Base-by-base conservation (phyloP, 2,797 vertebrate genomes). In the Micropoecilia bifurca region DNA sequence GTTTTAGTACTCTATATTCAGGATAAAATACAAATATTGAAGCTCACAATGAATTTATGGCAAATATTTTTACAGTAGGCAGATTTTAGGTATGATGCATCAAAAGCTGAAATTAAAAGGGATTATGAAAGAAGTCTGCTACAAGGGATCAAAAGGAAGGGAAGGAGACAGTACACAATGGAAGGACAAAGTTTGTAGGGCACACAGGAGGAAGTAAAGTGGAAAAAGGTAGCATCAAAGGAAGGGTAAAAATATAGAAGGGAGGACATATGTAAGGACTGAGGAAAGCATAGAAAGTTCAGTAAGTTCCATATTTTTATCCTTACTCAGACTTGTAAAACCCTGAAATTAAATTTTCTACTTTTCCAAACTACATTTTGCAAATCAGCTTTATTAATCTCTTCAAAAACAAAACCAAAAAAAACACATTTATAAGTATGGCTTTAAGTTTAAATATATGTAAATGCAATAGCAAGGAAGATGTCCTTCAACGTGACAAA, bases 351-450 rank as follows among this genome's bases (percentile, higher is more conserved):
- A 45, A 7, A 45, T 71, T 12, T 22, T 0, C 18, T 43, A n/a
- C 22, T 69, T 69, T 69, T 69, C 25, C 39, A 78, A 33, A 82
- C 59, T 80, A 76, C 85, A 88, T 4, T 9, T 36, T 66, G 33
- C 18, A 66, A 66, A 66, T 20, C 7, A 20, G 76, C 61, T 76
- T 30, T 30, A 55, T 77, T 83, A 83, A 91, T 85, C 71, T 86
- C 78, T 87, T 87, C 57, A 72, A 8, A 41, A 71, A 41, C 45
- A 68, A 39, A 61, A 41, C 1, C 33, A n/a, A n/a, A 69, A 74
- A 45, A 48, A 59, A 47, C 14, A 45, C 14, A 71, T 71, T 30
- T 71, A 48, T 45, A 46, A 45, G 0, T 48, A 78, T 61, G 10
- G 33, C 53, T 69, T 39, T 20, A 46, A 14, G 39, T 25, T 79